Base-by-base conservation (phyloP, 2,888 invertebrate genomes). In the Sepiola atlantica region DNA sequence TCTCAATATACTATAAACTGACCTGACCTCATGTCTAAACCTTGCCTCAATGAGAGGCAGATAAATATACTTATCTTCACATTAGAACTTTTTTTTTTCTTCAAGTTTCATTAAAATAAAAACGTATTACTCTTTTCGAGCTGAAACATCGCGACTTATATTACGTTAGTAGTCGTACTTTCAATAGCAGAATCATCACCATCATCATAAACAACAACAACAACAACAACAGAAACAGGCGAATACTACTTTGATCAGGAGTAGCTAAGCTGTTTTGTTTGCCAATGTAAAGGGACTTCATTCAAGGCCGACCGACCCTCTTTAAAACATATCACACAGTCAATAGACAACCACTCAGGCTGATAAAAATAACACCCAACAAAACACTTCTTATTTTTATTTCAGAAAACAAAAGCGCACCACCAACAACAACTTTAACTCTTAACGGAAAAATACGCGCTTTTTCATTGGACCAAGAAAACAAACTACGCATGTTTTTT, bases 251-350 rank as follows among this genome's bases (percentile, higher is more conserved):
- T 77, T 77, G 77, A 77, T 77, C 77, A 77, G 77, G 77, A 77
- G 77, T 16, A 77, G 77, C 77, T 61, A 28, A 61, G 61, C 61
- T 28, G 61, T 61, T 61, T 61, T 32, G 77, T 32, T 77, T 77
- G 77, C 4, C 32, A 0, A n/a, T n/a, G 77, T 32, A 77, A 77
- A n/a, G 77, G 77, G 77, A 77, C 77, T 77, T 77, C 14, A 77
- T 77, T 32, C 77, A 77, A 77, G 77, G 77, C 77, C 77, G 77
- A 61, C 57, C 57, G 57, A 77, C 77, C 77, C 77, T 77, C 77
- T 32, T 77, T 61, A 28, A 10, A 61, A 61, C 18, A n/a, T 28
- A 61, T 61, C 61, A 61, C 12, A 28, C 61, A 61, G 24, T 61
- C 61, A 61, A 28, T 77, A 77, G 77, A n/a, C 16, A 77, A 77